A percentile compares a stretch with the other conserved stretches of the same genome.
Conservation (phyloP, 2,797 vertebrate species). For the Salarias fasciatus region DNA sequence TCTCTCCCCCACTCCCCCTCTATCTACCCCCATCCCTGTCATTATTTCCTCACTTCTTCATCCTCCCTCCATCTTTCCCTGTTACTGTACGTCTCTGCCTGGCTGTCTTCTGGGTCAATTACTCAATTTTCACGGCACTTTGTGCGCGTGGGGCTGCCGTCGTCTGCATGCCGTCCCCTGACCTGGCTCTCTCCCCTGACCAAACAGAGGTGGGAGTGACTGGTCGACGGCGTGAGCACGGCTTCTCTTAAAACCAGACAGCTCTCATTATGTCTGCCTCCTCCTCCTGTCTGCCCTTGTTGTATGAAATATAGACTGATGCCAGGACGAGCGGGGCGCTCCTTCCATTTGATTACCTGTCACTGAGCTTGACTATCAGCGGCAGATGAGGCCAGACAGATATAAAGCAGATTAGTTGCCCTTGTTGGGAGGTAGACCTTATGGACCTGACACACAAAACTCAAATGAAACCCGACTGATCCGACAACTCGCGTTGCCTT, state of each 20-base stretch:
- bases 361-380: slow-evolving; percentile 60
- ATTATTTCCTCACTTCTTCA: slow-evolving; percentile 41
- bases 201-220: slow-evolving; percentile 17
- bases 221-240: slow-evolving; percentile 22
- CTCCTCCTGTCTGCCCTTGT: slow-evolving; percentile 57
- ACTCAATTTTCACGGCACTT: slow-evolving; percentile 14
- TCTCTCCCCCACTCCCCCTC: slow-evolving; percentile 40
- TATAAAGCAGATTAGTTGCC: slow-evolving; percentile 40
- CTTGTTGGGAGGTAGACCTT: slow-evolving; percentile 22
- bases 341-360: slow-evolving; percentile 72
- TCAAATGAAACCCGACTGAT: slow-evolving; percentile 39
- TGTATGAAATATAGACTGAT: slow-evolving; percentile 64
- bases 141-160: neutral
- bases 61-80: slow-evolving; percentile 23
- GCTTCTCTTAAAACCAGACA: slow-evolving; percentile 29
- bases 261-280: slow-evolving; percentile 57
- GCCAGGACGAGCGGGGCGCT: slow-evolving; percentile 53
- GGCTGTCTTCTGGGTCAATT: slow-evolving; percentile 13
- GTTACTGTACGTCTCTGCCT: slow-evolving; percentile 37
- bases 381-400: slow-evolving; percentile 50
- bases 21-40: slow-evolving; percentile 38
- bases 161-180: slow-evolving; percentile 9
- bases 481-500: slow-evolving; percentile 39
- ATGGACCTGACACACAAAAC: slow-evolving; percentile 33
- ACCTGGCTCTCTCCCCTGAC: slow-evolving; percentile 32